A percentile compares a stretch with the other conserved stretches of the same genome.
These are phyloP conservation scores for Hippolais icterina DNA, from an alignment of 2,113 vertebrate genomes.

Conservation along the genomic window DNA sequence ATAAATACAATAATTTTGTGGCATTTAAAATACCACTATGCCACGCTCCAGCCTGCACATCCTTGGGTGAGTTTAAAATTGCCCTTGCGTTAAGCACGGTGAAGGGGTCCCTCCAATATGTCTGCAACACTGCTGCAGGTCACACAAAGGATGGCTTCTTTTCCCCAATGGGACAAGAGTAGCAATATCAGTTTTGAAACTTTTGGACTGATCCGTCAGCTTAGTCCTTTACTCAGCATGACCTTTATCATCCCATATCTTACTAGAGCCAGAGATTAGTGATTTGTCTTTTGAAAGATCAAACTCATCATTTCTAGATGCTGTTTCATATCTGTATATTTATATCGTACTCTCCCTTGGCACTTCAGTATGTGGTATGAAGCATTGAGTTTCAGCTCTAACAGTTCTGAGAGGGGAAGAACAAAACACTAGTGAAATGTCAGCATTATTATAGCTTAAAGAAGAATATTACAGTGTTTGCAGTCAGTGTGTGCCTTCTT, in stretches of 20 bases:
- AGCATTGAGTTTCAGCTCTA: background rate
- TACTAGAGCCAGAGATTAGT: constrained; percentile 29
- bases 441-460: constrained; percentile 8
- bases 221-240: constrained; percentile 12
- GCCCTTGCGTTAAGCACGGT: constrained; percentile 7
- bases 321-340: constrained; percentile 34
- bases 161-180: background rate
- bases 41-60: background rate
- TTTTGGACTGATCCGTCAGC: background rate
- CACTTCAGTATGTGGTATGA: background rate
- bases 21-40: background rate
- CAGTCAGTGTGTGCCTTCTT: background rate
- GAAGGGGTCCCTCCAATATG: background rate
- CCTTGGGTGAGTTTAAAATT: constrained; percentile 14
- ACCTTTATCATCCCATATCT: constrained; percentile 31
- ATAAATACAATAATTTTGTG: background rate
- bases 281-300: constrained; percentile 45
- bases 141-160: background rate
- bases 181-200: background rate
- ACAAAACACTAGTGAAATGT: background rate
- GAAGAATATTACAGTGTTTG: background rate
- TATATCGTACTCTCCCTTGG: background rate
- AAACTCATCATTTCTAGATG: constrained; percentile 28
- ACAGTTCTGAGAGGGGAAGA: background rate
- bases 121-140: background rate